Evolutionary conservation across 2,888 invertebrate genomes (phyloP).

Genomic region (Drosophila longiperda): DNA sequence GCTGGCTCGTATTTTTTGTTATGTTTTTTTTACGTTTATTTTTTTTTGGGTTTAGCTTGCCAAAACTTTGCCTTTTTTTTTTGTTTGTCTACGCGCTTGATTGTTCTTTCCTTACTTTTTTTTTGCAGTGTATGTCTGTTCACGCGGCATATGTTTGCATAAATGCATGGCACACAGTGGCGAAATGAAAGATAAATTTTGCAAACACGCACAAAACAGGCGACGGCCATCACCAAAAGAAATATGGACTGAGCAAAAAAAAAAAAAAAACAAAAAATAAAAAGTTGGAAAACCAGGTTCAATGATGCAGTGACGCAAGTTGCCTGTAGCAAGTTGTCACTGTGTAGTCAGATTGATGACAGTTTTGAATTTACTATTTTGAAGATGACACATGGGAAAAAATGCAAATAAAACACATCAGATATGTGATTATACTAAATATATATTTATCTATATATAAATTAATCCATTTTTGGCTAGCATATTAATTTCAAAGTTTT

Average conservation of each 20-base stretch:
- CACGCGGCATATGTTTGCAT: constrained; percentile 76
- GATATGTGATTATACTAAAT: neutral
- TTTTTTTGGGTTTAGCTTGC: constrained; percentile 29
- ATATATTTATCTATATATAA: neutral
- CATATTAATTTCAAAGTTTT: neutral
- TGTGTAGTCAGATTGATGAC: constrained; percentile 54
- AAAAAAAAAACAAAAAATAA: neutral
- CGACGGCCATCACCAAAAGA: constrained; percentile 12
- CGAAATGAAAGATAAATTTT: constrained; percentile 78
- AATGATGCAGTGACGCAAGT: constrained; percentile 47
- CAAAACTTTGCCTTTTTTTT: constrained; percentile 39
- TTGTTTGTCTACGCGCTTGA: constrained; percentile 42
- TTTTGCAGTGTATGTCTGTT: constrained; percentile 32
- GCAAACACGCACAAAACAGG: constrained; percentile 59
- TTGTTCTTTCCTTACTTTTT: neutral
- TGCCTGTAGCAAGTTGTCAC: constrained; percentile 34
- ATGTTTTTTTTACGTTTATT: constrained; percentile 21
- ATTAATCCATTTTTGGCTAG: neutral
- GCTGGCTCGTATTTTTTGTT: constrained; percentile 27
- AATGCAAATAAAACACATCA: neutral
- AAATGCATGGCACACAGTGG: constrained; percentile 59
- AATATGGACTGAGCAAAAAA: constrained; percentile 1
- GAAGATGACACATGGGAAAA: neutral
- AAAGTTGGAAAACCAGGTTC: neutral
- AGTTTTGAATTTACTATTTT: constrained; percentile 36